Percentiles rank a stretch among this genome's conserved stretches.
Evolutionary conservation across 2,113 vertebrate species (phyloP).

Genomic region (Chaetorhynchus papuensis): DNA sequence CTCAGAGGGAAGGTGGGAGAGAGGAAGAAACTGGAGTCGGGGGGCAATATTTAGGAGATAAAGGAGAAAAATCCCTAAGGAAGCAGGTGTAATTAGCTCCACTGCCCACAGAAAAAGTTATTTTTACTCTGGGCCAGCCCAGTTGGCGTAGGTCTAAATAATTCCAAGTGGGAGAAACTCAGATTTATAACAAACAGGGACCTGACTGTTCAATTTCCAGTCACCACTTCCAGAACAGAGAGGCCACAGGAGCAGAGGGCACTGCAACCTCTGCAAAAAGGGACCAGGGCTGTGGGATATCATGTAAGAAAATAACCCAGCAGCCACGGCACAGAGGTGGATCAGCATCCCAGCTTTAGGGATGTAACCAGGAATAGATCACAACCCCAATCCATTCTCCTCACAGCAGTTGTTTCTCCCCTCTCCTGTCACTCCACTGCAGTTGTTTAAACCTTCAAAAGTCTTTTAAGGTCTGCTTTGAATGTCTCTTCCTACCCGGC

Average conservation of each 20-base stretch:
- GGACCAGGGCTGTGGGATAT: fast-evolving
- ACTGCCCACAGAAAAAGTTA: not conserved
- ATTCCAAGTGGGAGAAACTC: not conserved
- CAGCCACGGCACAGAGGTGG: not conserved
- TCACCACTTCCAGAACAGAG: not conserved
- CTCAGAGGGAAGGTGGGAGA: not conserved
- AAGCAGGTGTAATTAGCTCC: slow-evolving; percentile 13
- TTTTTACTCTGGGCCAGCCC: not conserved
- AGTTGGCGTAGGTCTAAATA: not conserved
- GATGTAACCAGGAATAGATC: not conserved
- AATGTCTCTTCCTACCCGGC: not conserved
- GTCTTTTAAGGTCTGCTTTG: not conserved
- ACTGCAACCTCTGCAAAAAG: not conserved
- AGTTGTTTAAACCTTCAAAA: not conserved
- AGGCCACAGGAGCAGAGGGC: not conserved
- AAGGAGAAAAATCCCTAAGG: not conserved
- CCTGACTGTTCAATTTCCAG: not conserved
- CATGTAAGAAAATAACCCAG: not conserved
- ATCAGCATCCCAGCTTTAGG: not conserved
- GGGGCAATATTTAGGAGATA: not conserved
- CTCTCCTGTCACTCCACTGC: not conserved
- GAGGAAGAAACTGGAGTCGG: not conserved
- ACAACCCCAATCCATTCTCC: not conserved
- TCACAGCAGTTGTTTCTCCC: not conserved
- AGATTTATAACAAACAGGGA: not conserved